Evolutionary conservation across 2,888 invertebrate species (phyloP), one percentile per base, ranked within the genome.

Genomic region (Latrodectus elegans): DNA sequence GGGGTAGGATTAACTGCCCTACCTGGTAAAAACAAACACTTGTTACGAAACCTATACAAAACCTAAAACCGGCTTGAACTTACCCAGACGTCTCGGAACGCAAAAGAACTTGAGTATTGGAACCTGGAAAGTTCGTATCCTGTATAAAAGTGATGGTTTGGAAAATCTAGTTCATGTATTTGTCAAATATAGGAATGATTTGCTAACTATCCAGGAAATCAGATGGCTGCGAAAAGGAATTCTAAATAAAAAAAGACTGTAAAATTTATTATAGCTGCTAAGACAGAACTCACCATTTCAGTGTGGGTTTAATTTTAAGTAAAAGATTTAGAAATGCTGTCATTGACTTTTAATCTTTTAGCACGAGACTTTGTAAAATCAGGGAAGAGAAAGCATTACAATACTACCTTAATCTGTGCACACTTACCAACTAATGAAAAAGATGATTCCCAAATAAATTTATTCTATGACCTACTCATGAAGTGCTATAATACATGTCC

Each of bases 91-190:
- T 60, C 60, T 64, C 49, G 76, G 51, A 22, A 22, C 22, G 22
- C 22, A 22, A 22, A 22, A 22, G 22, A 22, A 22, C 22, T 22
- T 22, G 22, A 14, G 76, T n/a, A 68, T 77, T 77, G 68, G 68
- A 14, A 77, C 77, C 12, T 77, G 51, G 77, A 67, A 77, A 22
- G 26, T 77, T 77, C 77, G 77, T 53, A 68, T 22, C 52, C 67
- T 52, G 14, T 77, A 68, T 68, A 77, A 71, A 12, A 60, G 55
- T 12, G 52, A 52, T 14, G 68, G 67, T 22, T 22, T 77, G 77
- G 52, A 68, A 68, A 77, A 77, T 15, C 52, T 67, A 17, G 68
- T 68, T 22, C 52, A 77, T 22, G 26, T 68, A 17, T 68, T 17
- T 76, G 49, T 65, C 3, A n/a, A 65, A 14, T 76, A 76, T n/a